These are phyloP conservation scores for Drosophila lowei DNA, from an alignment of 1,140 invertebrate genomes.

Conservation along the genomic window DNA sequence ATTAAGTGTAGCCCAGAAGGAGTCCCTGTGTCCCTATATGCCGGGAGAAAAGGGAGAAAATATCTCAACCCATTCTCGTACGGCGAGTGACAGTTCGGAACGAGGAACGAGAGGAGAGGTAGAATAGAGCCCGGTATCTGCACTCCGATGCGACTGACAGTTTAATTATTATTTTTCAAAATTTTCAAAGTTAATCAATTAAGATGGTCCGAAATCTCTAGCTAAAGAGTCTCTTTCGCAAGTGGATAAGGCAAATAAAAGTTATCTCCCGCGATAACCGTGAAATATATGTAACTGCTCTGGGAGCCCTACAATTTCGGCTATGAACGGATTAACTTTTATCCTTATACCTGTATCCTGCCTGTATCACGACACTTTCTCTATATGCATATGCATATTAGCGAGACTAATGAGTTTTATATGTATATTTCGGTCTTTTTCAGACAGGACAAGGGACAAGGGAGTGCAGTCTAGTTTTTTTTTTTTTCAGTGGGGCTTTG, in stretches of 20 bases:
- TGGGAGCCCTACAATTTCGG: too few species aligned
- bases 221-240: background rate
- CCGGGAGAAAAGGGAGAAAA: slow-evolving; percentile 38
- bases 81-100: background rate
- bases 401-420: slow-evolving; percentile 49
- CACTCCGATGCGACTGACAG: slow-evolving; percentile 58
- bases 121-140: slow-evolving; percentile 24
- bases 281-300: too few species aligned
- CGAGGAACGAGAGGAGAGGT: background rate
- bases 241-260: too few species aligned
- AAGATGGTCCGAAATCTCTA: slow-evolving; percentile 30
- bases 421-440: slow-evolving; percentile 19
- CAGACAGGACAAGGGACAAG: slow-evolving; percentile 46
- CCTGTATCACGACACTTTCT: slow-evolving; percentile 1
- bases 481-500: slow-evolving; percentile 9
- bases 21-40: slow-evolving; percentile 19
- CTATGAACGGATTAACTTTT: too few species aligned
- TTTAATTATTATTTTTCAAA: slow-evolving; percentile 75
- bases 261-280: too few species aligned
- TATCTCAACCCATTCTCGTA: slow-evolving; percentile 6
- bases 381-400: slow-evolving; percentile 9
- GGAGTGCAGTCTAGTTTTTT: slow-evolving; percentile 42
- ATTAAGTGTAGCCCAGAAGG: slow-evolving; percentile 64
- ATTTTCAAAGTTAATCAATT: slow-evolving; percentile 63
- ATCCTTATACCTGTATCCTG: too few species aligned